Conservation (phyloP, 2,113 vertebrate genomes). For the Leiothrix lutea region DNA sequence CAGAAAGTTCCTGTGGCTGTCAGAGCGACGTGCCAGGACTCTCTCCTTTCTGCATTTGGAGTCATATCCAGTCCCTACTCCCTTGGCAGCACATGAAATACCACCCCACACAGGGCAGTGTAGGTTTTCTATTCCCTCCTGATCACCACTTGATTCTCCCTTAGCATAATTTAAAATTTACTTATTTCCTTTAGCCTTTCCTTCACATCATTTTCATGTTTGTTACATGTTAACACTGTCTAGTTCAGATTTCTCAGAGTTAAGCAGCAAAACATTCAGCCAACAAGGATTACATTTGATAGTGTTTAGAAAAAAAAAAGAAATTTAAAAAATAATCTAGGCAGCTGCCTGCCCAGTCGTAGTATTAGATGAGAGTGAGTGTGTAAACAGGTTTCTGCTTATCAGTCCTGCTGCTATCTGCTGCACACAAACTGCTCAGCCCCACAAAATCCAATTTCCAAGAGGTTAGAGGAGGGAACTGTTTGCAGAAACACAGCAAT, state of each 20-base stretch:
- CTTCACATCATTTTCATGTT: not conserved
- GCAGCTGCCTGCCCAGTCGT: not conserved
- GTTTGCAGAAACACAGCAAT: constrained; percentile 55
- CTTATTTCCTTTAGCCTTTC: not conserved
- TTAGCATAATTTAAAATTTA: not conserved
- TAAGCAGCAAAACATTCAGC: not conserved
- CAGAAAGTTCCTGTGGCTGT: not conserved
- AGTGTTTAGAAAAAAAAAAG: not conserved
- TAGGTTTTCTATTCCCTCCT: not conserved
- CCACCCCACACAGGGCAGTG: not conserved
- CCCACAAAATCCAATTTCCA: constrained; percentile 66
- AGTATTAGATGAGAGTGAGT: constrained; percentile 5
- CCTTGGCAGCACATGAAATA: not conserved
- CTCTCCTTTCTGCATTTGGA: not conserved
- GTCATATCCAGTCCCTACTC: not conserved
- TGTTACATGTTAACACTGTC: not conserved
- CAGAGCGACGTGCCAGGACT: not conserved
- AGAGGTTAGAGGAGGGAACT: constrained; percentile 45
- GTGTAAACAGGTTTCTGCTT: constrained; percentile 62
- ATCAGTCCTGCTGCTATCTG: constrained; percentile 51
- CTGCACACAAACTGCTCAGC: constrained; percentile 55
- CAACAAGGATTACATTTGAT: not conserved
- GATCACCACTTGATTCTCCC: not conserved
- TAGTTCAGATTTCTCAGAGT: not conserved
- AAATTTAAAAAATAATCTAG: not conserved